Base-by-base conservation (phyloP, 2,113 vertebrate species). In the Heliornis fulica region DNA sequence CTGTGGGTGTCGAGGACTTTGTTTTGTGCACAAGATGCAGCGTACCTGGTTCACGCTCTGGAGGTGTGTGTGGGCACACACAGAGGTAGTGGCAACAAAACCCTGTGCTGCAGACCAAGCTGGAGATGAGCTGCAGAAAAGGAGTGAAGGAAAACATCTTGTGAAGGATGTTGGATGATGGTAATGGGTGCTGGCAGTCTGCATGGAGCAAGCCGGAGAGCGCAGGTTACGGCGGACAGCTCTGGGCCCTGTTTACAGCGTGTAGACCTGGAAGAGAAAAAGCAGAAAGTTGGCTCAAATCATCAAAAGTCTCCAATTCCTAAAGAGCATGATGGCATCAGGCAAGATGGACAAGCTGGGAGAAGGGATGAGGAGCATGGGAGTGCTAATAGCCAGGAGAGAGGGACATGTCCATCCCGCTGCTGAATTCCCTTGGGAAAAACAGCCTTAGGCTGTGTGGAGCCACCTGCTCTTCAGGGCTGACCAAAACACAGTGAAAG, bases 1-100 rank as follows among this genome's bases (percentile, higher is more conserved):
- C 68, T 64, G 16, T 13, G 25, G 19, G 16, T 40, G 13, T 2
- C 2, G 32, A 51, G 28, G 51, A 23, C 54, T 40, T 29, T 15
- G 15, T 40, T 9, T 54, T 41, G 64, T 18, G 63, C 10, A 4
- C 5, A 16, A 61, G 54, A 7, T 15, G 45, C 8, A 20, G 53
- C 38, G 82, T 5, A 3, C 36, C 25, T 22, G 60, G 22, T 21
- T 43, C 13, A 26, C 13, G 3, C 61, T 19, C 66, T 4, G 23
- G 13, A 5, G 15, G 11, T 16, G 11, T 32, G 25, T 6, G 43
- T 4, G 20, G 3, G 2, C 1, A 3, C 36, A 2, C 1, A 2
- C 36, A 15, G 12, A 31, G 38, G 45, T 46, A 14, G 16, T 2
- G 38, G 63, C 23, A 34, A 11, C 5, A 26, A 32, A 40, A 6